Percentiles rank a stretch among this genome's conserved stretches.
Conservation (phyloP, 2,113 vertebrate species). For the Microtus oregoni region DNA sequence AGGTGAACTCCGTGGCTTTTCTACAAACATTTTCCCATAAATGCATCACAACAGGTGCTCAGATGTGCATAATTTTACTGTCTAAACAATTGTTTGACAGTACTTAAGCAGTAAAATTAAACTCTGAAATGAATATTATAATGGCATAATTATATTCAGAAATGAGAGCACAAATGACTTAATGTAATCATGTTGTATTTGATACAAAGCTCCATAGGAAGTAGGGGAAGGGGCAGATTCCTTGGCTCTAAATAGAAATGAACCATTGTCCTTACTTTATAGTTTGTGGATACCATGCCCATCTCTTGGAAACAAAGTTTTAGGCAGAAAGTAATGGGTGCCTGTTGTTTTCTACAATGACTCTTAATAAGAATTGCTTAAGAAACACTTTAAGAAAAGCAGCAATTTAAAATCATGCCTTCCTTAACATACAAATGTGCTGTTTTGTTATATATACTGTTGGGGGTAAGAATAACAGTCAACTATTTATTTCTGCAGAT, state of each 20-base stretch:
- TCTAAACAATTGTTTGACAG: not conserved
- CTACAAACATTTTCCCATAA: not conserved
- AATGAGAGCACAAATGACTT: conserved; percentile 38
- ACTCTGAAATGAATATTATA: not conserved
- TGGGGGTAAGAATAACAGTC: conserved; percentile 85
- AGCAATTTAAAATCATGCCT: conserved; percentile 59
- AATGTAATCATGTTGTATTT: conserved; percentile 16
- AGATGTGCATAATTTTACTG: not conserved
- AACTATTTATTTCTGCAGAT: conserved; percentile 94
- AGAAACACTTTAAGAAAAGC: conserved; percentile 87
- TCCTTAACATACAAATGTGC: conserved; percentile 41
- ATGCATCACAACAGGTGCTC: not conserved
- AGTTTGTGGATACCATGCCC: not conserved
- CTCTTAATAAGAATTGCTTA: conserved; percentile 83
- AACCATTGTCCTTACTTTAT: not conserved
- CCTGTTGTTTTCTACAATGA: not conserved
- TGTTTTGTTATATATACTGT: conserved; percentile 63
- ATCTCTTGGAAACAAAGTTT: conserved; percentile 27
- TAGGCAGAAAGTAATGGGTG: not conserved
- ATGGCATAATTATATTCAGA: conserved; percentile 22
- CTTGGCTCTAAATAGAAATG: not conserved
- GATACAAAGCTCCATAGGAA: not conserved
- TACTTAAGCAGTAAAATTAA: not conserved
- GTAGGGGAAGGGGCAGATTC: not conserved
- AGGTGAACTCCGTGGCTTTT: not conserved